These are phyloP conservation scores for Apis florea DNA, from an alignment of 1,140 invertebrate species.

Conservation along the genomic window DNA sequence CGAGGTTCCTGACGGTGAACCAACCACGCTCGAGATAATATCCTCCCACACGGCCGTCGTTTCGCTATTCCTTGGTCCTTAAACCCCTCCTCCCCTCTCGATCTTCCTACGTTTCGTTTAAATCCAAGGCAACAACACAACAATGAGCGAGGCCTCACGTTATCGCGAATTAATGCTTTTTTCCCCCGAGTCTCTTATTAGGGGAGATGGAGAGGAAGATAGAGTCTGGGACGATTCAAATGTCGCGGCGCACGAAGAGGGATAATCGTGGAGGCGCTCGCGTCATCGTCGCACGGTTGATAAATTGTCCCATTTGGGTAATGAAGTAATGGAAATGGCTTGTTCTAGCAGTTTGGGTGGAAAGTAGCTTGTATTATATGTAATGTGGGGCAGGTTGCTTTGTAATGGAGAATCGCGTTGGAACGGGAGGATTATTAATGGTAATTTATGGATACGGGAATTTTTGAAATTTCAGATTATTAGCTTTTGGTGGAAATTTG, in stretches of 20 bases:
- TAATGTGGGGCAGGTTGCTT: too few relatives aligned
- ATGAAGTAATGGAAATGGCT: neutral
- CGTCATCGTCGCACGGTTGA: conserved; percentile 38
- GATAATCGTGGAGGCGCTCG: conserved; percentile 45
- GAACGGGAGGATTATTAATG: too few relatives aligned
- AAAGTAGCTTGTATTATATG: neutral
- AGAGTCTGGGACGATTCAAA: conserved; percentile 45
- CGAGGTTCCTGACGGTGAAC: conserved; percentile 68
- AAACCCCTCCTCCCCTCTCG: conserved; percentile 58
- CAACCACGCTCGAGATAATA: conserved; percentile 73
- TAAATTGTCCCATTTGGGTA: conserved; percentile 42
- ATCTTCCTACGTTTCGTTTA: conserved; percentile 38
- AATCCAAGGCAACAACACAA: conserved; percentile 58
- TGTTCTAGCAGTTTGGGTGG: neutral
- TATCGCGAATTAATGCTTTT: conserved; percentile 60
- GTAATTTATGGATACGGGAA: too few relatives aligned
- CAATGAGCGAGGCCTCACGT: conserved; percentile 30
- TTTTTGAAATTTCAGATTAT: too few relatives aligned
- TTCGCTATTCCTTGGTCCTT: conserved; percentile 71
- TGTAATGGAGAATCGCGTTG: too few relatives aligned
- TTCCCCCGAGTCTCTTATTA: neutral
- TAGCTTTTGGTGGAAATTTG: too few relatives aligned
- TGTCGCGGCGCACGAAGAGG: conserved; percentile 36
- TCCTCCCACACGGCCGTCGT: conserved; percentile 77
- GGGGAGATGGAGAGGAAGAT: conserved; percentile 2